Conservation (phyloP, 1,140 invertebrate species). For the Probaryconus sp. region DNA sequence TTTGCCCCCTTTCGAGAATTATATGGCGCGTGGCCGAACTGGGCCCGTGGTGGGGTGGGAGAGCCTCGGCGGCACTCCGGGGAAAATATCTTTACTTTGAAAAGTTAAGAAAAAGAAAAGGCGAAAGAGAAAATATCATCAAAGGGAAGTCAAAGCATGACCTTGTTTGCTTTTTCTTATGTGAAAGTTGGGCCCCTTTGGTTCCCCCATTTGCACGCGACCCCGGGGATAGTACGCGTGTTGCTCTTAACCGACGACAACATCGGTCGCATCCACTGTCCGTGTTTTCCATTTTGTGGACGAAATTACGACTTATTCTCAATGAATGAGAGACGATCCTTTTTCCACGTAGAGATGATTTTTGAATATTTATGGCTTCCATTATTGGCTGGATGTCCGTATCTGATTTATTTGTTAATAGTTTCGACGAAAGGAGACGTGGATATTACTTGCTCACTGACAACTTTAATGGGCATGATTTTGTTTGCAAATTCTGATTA, state of each 20-base stretch:
- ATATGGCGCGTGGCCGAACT: slow-evolving; percentile 30
- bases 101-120: slow-evolving; percentile 14
- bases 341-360: slow-evolving; percentile 26
- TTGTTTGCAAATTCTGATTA: slow-evolving; percentile 59
- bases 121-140: slow-evolving; percentile 14
- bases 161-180: slow-evolving; percentile 37
- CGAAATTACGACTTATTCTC: slow-evolving; percentile 55
- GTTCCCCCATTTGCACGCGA: slow-evolving; percentile 38
- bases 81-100: too few species aligned
- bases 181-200: slow-evolving; percentile 34
- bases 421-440: too few species aligned
- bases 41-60: slow-evolving; percentile 3
- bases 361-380: slow-evolving; percentile 35
- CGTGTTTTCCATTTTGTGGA: slow-evolving; percentile 52
- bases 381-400: slow-evolving; percentile 55
- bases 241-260: slow-evolving; percentile 47
- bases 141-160: slow-evolving; percentile 5
- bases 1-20: too few species aligned
- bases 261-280: slow-evolving; percentile 24
- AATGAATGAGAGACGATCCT: too few species aligned
- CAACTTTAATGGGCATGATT: slow-evolving; percentile 47
- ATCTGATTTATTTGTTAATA: slow-evolving; percentile 57
- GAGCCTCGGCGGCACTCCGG: too few species aligned
- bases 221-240: slow-evolving; percentile 44
- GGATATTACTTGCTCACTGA: too few species aligned